Evolutionary conservation across 2,888 invertebrate species (phyloP).

Genomic region (Nephrocerus scutellatus): DNA sequence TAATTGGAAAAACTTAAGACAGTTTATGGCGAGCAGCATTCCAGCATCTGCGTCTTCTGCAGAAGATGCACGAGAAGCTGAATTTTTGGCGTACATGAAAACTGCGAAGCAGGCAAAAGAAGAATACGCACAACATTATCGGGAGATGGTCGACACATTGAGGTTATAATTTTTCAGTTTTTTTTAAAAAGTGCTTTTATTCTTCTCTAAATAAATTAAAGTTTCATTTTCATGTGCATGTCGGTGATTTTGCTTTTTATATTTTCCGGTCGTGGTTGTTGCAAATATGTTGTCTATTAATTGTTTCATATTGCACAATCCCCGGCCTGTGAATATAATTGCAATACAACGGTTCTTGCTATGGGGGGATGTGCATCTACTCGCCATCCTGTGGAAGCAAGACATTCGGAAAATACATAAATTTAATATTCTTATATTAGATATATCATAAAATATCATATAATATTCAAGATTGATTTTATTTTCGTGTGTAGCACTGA

Average conservation of each 20-base stretch:
- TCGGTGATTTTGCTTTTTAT: conserved; percentile 9
- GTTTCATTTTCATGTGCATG: not conserved
- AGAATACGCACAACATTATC: conserved; percentile 25
- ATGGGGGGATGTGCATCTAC: not conserved
- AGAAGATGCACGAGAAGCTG: not conserved
- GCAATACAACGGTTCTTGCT: conserved; percentile 18
- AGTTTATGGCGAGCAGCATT: too few species aligned
- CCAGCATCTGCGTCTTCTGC: too few species aligned
- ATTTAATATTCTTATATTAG: too few species aligned
- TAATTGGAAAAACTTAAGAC: too few species aligned
- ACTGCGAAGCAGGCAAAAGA: conserved; percentile 21
- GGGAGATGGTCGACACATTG: conserved; percentile 25
- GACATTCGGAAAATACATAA: too few species aligned
- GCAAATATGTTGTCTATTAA: conserved; percentile 27
- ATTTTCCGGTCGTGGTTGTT: conserved; percentile 33
- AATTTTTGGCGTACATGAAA: conserved; percentile 4
- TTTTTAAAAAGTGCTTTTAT: conserved; percentile 1
- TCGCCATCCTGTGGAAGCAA: conserved; percentile 1
- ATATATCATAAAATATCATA: too few species aligned
- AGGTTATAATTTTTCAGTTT: conserved; percentile 24
- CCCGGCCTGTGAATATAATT: conserved; percentile 35
- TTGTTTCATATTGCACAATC: conserved; percentile 35
- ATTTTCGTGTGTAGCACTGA: conserved; percentile 11
- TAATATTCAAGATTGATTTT: too few species aligned
- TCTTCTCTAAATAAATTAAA: not conserved